A percentile compares a stretch with the other conserved stretches of the same genome.
phyloP scores from a whole-genome alignment of 2,113 vertebrate genomes.

The Scomber colias region DNA sequence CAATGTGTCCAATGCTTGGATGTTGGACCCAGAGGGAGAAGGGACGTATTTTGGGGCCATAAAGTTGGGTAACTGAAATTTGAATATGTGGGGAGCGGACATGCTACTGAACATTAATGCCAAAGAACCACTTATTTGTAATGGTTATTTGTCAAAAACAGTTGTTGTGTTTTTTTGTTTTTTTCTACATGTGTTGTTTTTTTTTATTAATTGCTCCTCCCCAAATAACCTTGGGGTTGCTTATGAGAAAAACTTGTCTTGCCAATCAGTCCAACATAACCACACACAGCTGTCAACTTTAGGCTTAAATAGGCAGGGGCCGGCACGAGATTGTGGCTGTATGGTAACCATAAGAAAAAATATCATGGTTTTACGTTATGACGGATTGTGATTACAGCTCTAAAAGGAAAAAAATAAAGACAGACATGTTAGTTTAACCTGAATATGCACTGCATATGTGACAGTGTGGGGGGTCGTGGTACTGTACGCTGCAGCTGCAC shows the following conservation, averaged over 20 bases:
- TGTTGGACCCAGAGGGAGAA: conserved; percentile 91
- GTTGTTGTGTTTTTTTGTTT: conserved; percentile 27
- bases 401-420: no score
- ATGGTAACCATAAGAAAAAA: no score
- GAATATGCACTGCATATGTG: no score
- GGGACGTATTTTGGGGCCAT: conserved; percentile 96
- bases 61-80: conserved; percentile 90
- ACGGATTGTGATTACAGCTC: no score
- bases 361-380: no score
- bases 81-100: conserved; percentile 54
- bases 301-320: no score
- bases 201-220: conserved; percentile 40
- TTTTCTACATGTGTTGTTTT: conserved; percentile 27
- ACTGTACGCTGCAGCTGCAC: no score
- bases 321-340: no score
- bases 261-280: conserved; percentile 8
- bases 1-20: conserved; percentile 91
- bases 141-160: conserved; percentile 52
- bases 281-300: conserved; percentile 14
- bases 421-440: no score
- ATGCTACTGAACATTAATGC: conserved; percentile 85
- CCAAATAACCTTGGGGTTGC: conserved; percentile 29
- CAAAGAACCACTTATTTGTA: conserved; percentile 84
- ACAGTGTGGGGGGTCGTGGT: no score
- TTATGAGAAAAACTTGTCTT: conserved; percentile 4